Conservation (phyloP, 2,113 vertebrate species). For the Ascaphus truei region DNA sequence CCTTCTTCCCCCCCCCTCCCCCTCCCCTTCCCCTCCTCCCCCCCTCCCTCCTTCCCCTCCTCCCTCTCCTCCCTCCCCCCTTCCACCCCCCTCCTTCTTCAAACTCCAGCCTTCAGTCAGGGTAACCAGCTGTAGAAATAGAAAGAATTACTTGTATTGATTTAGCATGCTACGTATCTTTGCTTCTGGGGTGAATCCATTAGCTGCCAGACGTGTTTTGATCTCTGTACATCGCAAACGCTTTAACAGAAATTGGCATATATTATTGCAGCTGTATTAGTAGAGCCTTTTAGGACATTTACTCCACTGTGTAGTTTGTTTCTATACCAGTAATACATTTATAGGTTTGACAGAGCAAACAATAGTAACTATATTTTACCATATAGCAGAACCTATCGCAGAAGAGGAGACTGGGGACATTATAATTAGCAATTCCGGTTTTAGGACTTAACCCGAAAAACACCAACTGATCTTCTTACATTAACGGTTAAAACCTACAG, state of each 20-base stretch:
- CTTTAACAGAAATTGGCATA: constrained; percentile 8
- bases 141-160: constrained; percentile 51
- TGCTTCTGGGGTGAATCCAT: constrained; percentile 37
- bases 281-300: not conserved
- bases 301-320: not conserved
- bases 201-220: constrained; percentile 14
- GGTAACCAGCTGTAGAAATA: constrained; percentile 38
- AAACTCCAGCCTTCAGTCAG: constrained; percentile 8
- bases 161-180: constrained; percentile 37
- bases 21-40: no score
- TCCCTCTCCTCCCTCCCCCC: no score
- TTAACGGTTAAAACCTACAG: no score
- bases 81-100: no score
- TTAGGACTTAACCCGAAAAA: no score
- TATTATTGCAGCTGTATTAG: not conserved
- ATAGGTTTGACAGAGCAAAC: not conserved
- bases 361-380: not conserved
- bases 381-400: not conserved
- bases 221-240: constrained; percentile 1
- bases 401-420: no score
- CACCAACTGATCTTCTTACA: no score
- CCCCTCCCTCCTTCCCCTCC: no score
- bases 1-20: no score
- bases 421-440: no score
- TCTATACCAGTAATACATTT: constrained; percentile 5